These are phyloP conservation scores for Cygnus olor DNA, from an alignment of 2,797 vertebrate genomes.

Conservation along the genomic window DNA sequence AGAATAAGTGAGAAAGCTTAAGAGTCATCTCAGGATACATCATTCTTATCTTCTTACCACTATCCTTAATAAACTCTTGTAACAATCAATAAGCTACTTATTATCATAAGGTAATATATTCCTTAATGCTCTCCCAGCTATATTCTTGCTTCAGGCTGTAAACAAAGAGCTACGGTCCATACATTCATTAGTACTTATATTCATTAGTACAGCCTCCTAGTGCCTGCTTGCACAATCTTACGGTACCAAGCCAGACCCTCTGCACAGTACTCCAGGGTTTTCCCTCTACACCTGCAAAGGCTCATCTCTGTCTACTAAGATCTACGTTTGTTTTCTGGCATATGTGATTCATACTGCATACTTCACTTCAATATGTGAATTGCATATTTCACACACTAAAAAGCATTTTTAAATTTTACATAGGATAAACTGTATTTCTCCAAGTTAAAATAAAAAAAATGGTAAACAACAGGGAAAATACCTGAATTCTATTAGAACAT, in stretches of 20 bases:
- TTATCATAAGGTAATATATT: neutral
- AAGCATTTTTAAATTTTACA: neutral
- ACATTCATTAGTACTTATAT: neutral
- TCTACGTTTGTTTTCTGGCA: neutral
- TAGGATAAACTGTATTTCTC: neutral
- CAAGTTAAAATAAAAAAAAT: neutral
- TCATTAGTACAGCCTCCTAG: neutral
- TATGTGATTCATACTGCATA: neutral
- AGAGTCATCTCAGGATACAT: neutral
- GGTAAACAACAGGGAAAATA: neutral
- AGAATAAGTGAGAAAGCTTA: neutral
- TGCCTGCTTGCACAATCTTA: neutral
- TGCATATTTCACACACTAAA: neutral
- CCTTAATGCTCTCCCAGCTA: neutral
- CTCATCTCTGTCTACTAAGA: neutral
- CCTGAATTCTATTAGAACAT: neutral
- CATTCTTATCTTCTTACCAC: neutral
- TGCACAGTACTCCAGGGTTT: neutral
- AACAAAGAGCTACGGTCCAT: neutral
- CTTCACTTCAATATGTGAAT: too few species aligned
- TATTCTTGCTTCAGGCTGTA: neutral
- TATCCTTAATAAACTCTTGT: neutral
- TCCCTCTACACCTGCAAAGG: neutral
- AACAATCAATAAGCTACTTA: neutral
- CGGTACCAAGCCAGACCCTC: neutral